Evolutionary conservation across 2,797 vertebrate species (phyloP).

Genomic region (Danionella dracula): DNA sequence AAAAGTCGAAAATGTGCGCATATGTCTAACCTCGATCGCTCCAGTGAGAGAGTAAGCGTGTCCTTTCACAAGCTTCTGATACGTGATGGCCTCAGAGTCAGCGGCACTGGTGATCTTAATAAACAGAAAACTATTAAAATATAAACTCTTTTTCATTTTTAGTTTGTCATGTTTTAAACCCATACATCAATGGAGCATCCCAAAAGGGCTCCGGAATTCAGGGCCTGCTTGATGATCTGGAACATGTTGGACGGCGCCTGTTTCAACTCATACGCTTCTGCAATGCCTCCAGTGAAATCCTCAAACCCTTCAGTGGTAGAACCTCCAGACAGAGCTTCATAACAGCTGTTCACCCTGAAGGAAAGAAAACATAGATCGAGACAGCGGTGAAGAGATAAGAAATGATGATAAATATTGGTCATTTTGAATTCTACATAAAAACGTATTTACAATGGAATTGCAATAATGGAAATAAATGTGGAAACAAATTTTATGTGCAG

Average conservation of each 20-base stretch:
- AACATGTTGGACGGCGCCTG: slow-evolving; percentile 73
- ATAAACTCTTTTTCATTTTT: not conserved
- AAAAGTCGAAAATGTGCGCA: too few relatives aligned
- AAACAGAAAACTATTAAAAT: not conserved
- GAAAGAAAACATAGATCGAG: not conserved
- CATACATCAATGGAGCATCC: slow-evolving; percentile 81
- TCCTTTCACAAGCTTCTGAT: slow-evolving; percentile 71
- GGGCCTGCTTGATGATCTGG: slow-evolving; percentile 74
- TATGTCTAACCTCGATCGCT: slow-evolving; percentile 60
- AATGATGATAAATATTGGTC: too few relatives aligned
- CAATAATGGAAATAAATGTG: too few relatives aligned
- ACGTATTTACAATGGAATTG: too few relatives aligned
- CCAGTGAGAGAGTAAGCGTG: slow-evolving; percentile 76
- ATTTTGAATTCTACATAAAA: too few relatives aligned
- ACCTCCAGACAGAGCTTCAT: slow-evolving; percentile 82
- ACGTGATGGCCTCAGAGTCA: slow-evolving; percentile 65
- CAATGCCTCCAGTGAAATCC: slow-evolving; percentile 89
- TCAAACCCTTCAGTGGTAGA: slow-evolving; percentile 84
- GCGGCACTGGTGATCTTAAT: slow-evolving; percentile 61
- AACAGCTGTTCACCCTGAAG: slow-evolving; percentile 76
- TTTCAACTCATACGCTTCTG: slow-evolving; percentile 73
- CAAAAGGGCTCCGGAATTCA: slow-evolving; percentile 74
- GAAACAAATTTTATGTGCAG: too few relatives aligned
- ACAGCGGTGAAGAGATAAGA: not conserved
- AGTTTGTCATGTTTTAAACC: not conserved